Base-by-base conservation (phyloP, 2,888 invertebrate genomes). In the Gymnocheta viridis region DNA sequence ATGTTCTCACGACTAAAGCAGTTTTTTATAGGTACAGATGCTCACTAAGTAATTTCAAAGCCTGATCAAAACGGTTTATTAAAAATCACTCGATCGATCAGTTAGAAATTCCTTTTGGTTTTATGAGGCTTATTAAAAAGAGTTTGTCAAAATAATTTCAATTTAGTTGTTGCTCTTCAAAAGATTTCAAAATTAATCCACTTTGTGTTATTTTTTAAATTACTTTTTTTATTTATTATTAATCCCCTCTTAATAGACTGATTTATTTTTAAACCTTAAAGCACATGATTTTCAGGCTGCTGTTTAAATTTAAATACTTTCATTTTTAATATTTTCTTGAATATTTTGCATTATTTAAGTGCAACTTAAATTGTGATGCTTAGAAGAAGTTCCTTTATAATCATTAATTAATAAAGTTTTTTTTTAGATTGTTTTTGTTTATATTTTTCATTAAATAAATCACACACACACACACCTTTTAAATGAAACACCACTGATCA, bases 401-500 rank as follows among this genome's bases (percentile, higher is more conserved):
- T 32, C 60, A 9, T 4, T 56, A 19, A n/a, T n/a, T n/a, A n/a
- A n/a, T n/a, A 24, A 4, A 38, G 14, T 14, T 22, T 56, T 56
- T 19, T 49, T 67, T 49, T 9, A 10, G 35, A 27, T n/a, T n/a
- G 38, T 66, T 44, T 41, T 60, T 35, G 17, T 24, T n/a, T 10
- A 19, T 24, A n/a, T n/a, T 38, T 56, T 38, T 74, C n/a, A n/a
- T 41, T 54, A 27, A 38, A 27, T 2, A 10, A 38, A n/a, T 41
- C 7, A 3, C 35, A 38, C 54, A 51, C 49, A 44, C 76, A 90
- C 89, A 89, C 92, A 93, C 93, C 93, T 93, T 85, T 93, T 92
- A 86, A 95, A 93, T 80, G 93, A 92, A 76, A 95, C 91, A 80
- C 95, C 95, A 58, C 94, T 93, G 85, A 93, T 79, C 69, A 95